Evolutionary conservation across 2,797 vertebrate genomes (phyloP), one percentile per base, ranked within the genome.

Genomic region (Pseudotriccus pelzelni): DNA sequence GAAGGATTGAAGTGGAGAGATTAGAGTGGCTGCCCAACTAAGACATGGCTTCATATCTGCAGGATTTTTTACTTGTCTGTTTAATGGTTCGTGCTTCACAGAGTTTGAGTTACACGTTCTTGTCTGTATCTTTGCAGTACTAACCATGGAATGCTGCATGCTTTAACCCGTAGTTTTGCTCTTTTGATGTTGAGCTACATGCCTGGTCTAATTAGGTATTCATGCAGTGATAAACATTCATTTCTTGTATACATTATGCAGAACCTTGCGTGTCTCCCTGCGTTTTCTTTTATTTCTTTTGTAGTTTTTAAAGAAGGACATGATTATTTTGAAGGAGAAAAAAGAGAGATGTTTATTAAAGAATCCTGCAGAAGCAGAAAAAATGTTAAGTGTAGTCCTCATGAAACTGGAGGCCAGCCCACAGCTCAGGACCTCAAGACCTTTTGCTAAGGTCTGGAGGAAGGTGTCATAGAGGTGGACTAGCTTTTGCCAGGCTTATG

Each of bases 181-280:
- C 1, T 83, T 93, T 93, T 93, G 82, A 79, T 86, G 83, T 55
- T 90, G 63, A 94, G 77, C 47, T 93, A 63, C 37, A 10, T 46
- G 46, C 62, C 89, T 95, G 62, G 36, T 88, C 66, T 93, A 95
- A 96, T 92, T 94, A 94, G 34, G 69, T 70, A 86, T 93, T 94
- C 76, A 86, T 70, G 62, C 50, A 90, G 53, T 67, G 82, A 81
- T 91, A 86, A 84, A 90, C 56, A 84, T 18, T 93, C 41, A 43
- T 92, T 93, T 90, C 67, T 90, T 93, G 66, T 27, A 82, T 46
- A 53, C 41, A 79, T 93, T 96, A 93, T 77, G 49, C 83, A 89
- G 63, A 93, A 86, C 52, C 59, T 84, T 64, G 37, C 30, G 39
- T 50, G 66, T 91, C 94, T 92, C 50, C 47, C 69, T 89, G 59